A percentile compares a stretch with the other conserved stretches of the same genome.
Evolutionary conservation across 1,140 invertebrate species (phyloP).

Genomic region (Drosophila bocqueti): DNA sequence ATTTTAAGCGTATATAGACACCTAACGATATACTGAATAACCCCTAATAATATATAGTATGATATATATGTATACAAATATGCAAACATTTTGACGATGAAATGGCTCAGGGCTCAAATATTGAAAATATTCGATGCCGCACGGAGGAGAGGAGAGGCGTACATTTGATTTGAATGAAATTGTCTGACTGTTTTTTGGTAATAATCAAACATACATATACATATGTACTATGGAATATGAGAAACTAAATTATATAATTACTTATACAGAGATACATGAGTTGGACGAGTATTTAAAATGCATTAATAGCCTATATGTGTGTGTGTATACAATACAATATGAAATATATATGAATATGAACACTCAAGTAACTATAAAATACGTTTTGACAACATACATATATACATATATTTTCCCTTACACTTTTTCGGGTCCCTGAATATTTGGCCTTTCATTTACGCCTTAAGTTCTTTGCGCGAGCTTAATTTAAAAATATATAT

Average conservation of each 20-base stretch:
- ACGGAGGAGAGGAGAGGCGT: constrained; percentile 29
- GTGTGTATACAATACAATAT: constrained; percentile 57
- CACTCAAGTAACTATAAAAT: constrained; percentile 65
- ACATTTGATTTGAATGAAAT: constrained; percentile 69
- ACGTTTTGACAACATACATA: constrained; percentile 36
- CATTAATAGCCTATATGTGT: constrained; percentile 67
- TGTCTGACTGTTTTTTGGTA: constrained; percentile 77
- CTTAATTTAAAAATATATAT: constrained; percentile 63
- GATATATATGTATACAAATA: constrained; percentile 48
- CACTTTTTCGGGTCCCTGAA: constrained; percentile 51
- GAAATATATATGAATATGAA: constrained; percentile 48
- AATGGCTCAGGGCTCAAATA: constrained; percentile 80
- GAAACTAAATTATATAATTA: constrained; percentile 48
- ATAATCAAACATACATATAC: constrained; percentile 63
- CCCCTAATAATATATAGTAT: constrained; percentile 44
- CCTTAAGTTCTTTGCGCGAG: constrained; percentile 51
- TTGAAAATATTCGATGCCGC: constrained; percentile 74
- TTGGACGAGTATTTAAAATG: constrained; percentile 59
- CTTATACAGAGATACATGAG: constrained; percentile 52
- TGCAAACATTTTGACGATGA: constrained; percentile 64
- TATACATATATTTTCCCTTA: constrained; percentile 53
- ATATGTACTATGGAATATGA: constrained; percentile 57
- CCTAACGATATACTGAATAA: constrained; percentile 45
- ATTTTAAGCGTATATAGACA: constrained; percentile 55
- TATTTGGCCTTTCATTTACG: constrained; percentile 50